Evolutionary conservation across 2,113 vertebrate species (phyloP), one percentile per base, ranked within the genome.

Genomic region (Syngnathoides biaculeatus): DNA sequence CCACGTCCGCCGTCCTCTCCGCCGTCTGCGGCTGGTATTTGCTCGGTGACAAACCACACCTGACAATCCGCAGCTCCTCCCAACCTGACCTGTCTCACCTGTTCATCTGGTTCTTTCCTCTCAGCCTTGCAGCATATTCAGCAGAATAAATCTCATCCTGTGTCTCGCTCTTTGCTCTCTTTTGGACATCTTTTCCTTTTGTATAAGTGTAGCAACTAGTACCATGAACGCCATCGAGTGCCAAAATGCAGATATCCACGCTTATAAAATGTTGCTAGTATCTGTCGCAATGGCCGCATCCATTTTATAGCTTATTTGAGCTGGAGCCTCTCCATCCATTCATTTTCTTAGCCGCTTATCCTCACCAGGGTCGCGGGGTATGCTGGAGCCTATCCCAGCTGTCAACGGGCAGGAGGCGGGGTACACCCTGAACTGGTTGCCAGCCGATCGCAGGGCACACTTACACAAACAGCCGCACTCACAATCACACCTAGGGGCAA

Each of bases 61-160:
- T 82, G 71, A 75, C 55, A 42, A 24, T 26, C 77, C 64, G 79
- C 83, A 60, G 83, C 79, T 55, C 80, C 84, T 81, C 84, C 59
- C 61, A 24, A 84, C 65, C 22, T 61, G 82, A 86, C 92, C 85
- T 80, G 91, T 90, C 82, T 8, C 67, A 92, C 91, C 85, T 81
- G 91, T 77, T 77, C 9, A 78, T 77, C 87, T 68, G 79, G 88
- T 77, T 85, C 22, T 64, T 57, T 65, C 19, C 60, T 73, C 48
- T 72, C 43, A 53, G 50, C 64, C 61, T 38, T 53, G 6, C 11
- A 61, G 58, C 38, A 22, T 22, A 13, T 22, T 40, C 10, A 47
- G 5, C 13, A 50, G 22, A 67, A 59, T 5, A 22, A 67, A 42
- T 24, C 35, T 38, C 27, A 30, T 12, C 5, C 4, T 1, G 27